These are phyloP conservation scores for Neoarius graeffei DNA, from an alignment of 2,113 vertebrate species.

Conservation along the genomic window DNA sequence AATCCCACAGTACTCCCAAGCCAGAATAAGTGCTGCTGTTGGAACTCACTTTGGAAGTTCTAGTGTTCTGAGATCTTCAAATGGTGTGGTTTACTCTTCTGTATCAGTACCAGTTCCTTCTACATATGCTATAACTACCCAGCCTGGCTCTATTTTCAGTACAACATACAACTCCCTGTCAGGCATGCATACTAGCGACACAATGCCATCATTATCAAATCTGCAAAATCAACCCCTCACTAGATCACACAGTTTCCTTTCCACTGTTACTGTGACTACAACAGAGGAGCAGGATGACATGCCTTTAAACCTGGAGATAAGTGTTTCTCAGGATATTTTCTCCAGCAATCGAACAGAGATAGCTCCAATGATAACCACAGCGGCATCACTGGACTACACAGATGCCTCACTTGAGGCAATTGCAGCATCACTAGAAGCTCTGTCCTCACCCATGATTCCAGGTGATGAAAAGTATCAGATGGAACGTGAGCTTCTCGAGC, in stretches of 20 bases:
- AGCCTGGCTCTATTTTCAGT: conserved; percentile 96
- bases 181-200: conserved; percentile 83
- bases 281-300: conserved; percentile 73
- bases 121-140: conserved; percentile 95
- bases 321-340: conserved; percentile 71
- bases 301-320: conserved; percentile 76
- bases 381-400: conserved; percentile 81
- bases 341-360: conserved; percentile 64
- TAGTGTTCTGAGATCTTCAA: conserved; percentile 91
- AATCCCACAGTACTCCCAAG: conserved; percentile 91
- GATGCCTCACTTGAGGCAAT: conserved; percentile 86
- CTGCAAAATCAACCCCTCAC: conserved; percentile 86
- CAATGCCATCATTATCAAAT: conserved; percentile 82
- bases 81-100: conserved; percentile 97
- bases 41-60: conserved; percentile 79
- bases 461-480: conserved; percentile 88
- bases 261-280: conserved; percentile 78
- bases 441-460: conserved; percentile 83
- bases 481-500: conserved; percentile 90
- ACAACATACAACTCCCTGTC: conserved; percentile 84
- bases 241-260: conserved; percentile 88
- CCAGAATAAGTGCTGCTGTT: conserved; percentile 76
- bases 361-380: conserved; percentile 73
- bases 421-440: conserved; percentile 77
- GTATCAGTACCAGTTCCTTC: conserved; percentile 91